Percentiles rank a stretch among this genome's conserved stretches.
Evolutionary conservation across 2,113 vertebrate species (phyloP).

Genomic region (Sinocyclocheilus anophthalmus): DNA sequence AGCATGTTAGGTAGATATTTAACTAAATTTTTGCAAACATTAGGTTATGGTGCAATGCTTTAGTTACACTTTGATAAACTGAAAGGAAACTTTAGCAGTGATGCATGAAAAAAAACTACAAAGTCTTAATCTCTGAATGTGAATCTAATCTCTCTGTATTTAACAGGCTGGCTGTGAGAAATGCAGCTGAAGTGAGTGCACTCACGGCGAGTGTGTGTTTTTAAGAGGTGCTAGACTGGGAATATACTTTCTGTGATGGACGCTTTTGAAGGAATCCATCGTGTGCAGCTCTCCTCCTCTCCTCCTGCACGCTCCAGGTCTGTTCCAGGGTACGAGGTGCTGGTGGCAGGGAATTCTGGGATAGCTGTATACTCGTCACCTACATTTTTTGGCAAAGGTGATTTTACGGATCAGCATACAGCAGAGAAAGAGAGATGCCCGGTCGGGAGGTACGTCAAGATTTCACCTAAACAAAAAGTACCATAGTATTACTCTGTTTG

Average conservation of each 20-base stretch:
- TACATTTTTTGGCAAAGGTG: conserved; percentile 68
- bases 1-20: not conserved
- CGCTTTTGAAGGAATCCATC: conserved; percentile 76
- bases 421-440: conserved; percentile 61
- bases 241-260: conserved; percentile 63
- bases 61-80: conserved; percentile 32
- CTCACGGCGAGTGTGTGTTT: not conserved
- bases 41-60: conserved; percentile 18
- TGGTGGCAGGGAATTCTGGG: conserved; percentile 65
- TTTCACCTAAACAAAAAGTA: not conserved
- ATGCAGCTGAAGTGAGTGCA: not conserved
- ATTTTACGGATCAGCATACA: conserved; percentile 27
- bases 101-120: not conserved
- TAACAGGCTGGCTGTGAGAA: not conserved
- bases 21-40: not conserved
- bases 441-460: conserved; percentile 67
- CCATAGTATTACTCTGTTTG: not conserved
- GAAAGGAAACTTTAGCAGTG: conserved; percentile 4
- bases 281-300: conserved; percentile 71
- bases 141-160: not conserved
- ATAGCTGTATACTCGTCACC: conserved; percentile 72
- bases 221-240: not conserved
- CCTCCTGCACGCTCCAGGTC: conserved; percentile 58
- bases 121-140: not conserved
- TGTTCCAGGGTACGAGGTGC: conserved; percentile 71